These are phyloP conservation scores for Palythoa caribaeorum DNA, from an alignment of 92 coral and sea anemone genomes.

Conservation along the genomic window DNA sequence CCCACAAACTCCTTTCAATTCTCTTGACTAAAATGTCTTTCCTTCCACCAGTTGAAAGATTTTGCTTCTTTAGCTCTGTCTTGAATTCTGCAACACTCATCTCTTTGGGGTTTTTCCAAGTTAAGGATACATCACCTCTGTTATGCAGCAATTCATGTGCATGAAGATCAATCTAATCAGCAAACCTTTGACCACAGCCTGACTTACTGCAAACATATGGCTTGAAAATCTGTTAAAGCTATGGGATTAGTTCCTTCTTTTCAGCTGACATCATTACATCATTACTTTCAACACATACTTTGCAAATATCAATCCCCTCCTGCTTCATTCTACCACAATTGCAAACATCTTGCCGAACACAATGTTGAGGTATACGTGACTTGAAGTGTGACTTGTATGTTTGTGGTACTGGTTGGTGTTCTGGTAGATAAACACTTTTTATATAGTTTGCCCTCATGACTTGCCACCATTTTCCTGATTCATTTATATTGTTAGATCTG, in stretches of 20 bases:
- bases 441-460: background rate
- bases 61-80: conserved; percentile 58
- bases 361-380: background rate
- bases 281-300: background rate
- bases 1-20: conserved; percentile 65
- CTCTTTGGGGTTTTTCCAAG: conserved; percentile 58
- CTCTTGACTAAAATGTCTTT: conserved; percentile 63
- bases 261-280: conserved; percentile 34
- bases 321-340: conserved; percentile 57
- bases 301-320: conserved; percentile 4
- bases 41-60: conserved; percentile 57
- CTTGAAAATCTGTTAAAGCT: conserved; percentile 41
- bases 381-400: conserved; percentile 6
- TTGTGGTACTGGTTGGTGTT: conserved; percentile 11
- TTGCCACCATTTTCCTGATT: conserved; percentile 2
- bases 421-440: conserved; percentile 10
- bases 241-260: conserved; percentile 30
- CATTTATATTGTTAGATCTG: conserved; percentile 5
- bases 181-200: conserved; percentile 59
- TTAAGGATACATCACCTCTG: conserved; percentile 27
- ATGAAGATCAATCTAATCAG: conserved; percentile 41
- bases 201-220: conserved; percentile 34
- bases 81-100: conserved; percentile 58
- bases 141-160: conserved; percentile 44
- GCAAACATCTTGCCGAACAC: conserved; percentile 28